phyloP scores from a whole-genome alignment of 2,797 vertebrate species.

The Prunella strophiata region DNA sequence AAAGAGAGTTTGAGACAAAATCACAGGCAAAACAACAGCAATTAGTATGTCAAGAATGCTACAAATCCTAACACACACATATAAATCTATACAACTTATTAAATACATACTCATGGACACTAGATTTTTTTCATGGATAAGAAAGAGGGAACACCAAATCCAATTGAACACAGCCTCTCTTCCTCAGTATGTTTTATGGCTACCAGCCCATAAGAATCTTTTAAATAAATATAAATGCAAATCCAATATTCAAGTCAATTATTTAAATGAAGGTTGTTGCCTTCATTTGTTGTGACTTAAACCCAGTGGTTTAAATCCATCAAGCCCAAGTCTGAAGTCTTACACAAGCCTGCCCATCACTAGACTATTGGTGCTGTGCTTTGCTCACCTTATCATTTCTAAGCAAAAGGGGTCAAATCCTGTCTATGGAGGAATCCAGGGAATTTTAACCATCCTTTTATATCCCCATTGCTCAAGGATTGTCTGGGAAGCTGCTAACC shows the following conservation, averaged over 20 bases:
- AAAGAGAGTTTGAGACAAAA: not conserved
- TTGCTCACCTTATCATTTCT: not conserved
- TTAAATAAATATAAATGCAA: slow-evolving; percentile 11
- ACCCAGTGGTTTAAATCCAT: not conserved
- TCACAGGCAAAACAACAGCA: slow-evolving; percentile 11
- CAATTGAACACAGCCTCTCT: not conserved
- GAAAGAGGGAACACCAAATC: not conserved
- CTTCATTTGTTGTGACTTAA: not conserved
- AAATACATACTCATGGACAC: not conserved
- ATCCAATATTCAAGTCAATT: not conserved
- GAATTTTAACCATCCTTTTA: not conserved
- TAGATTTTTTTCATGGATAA: not conserved
- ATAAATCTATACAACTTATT: not conserved
- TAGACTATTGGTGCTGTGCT: not conserved
- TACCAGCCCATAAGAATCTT: not conserved
- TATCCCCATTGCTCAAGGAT: not conserved
- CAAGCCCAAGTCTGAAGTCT: not conserved
- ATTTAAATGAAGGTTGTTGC: not conserved
- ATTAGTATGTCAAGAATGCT: slow-evolving; percentile 16
- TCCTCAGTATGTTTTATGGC: not conserved
- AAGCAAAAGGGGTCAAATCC: not conserved
- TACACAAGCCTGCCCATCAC: not conserved
- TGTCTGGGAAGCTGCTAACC: not conserved
- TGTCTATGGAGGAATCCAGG: not conserved
- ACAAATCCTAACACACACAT: not conserved